phyloP scores from a whole-genome alignment of 2,113 vertebrate species.

The Probosciger aterrimus region DNA sequence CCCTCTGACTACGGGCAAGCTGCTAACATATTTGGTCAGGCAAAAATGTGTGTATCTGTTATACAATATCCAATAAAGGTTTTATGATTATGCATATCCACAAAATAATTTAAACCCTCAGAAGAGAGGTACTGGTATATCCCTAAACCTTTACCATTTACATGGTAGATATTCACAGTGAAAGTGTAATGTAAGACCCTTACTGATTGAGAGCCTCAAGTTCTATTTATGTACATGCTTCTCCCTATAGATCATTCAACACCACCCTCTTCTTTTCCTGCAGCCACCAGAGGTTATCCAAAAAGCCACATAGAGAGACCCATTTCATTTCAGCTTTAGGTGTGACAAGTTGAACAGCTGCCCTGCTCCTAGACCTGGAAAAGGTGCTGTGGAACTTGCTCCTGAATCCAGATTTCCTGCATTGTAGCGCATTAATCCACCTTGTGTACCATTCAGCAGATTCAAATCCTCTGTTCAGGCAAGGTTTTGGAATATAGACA shows the following conservation, averaged over 20 bases:
- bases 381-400: not conserved
- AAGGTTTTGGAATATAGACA: accelerated
- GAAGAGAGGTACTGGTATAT: not conserved
- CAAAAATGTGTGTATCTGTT: not conserved
- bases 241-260: not conserved
- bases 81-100: not conserved
- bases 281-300: not conserved
- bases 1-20: not conserved
- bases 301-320: accelerated
- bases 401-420: not conserved
- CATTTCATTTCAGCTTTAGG: accelerated
- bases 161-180: accelerated
- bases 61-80: not conserved
- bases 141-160: not conserved
- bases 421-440: accelerated
- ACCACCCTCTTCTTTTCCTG: not conserved
- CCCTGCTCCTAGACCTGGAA: not conserved
- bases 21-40: not conserved
- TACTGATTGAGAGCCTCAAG: not conserved
- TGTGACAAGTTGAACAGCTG: not conserved
- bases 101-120: accelerated
- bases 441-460: not conserved
- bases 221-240: accelerated
- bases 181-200: not conserved
- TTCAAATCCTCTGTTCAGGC: not conserved